Evolutionary conservation across 1,140 invertebrate genomes (phyloP).

Genomic region (Trypoxylus dichotomus): DNA sequence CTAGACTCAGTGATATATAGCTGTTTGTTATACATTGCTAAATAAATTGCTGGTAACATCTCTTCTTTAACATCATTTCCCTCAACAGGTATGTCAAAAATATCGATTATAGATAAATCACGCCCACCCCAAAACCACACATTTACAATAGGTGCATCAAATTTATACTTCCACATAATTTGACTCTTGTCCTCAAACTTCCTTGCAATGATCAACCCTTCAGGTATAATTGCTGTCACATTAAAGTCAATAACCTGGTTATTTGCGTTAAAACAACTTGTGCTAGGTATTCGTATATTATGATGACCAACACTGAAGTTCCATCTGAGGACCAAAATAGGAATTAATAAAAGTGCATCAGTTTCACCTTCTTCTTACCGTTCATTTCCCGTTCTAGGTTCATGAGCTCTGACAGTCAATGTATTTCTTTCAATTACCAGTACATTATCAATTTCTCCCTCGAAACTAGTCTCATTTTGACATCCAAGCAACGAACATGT

Average conservation of each 20-base stretch:
- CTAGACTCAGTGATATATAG: constrained; percentile 77
- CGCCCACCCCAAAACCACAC: constrained; percentile 74
- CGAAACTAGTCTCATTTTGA: constrained; percentile 59
- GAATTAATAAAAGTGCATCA: background rate
- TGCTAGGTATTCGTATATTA: constrained; percentile 67
- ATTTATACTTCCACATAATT: constrained; percentile 74
- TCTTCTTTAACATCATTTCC: constrained; percentile 47
- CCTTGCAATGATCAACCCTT: constrained; percentile 71
- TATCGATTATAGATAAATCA: constrained; percentile 69
- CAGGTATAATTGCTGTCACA: constrained; percentile 70
- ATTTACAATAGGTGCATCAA: constrained; percentile 80
- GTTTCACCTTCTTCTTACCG: constrained; percentile 57
- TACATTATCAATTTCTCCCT: constrained; percentile 62
- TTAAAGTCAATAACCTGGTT: constrained; percentile 57
- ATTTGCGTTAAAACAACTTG: constrained; percentile 45
- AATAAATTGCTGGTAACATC: constrained; percentile 69
- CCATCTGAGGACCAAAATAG: constrained; percentile 65
- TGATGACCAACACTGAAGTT: constrained; percentile 93
- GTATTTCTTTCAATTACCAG: constrained; percentile 79
- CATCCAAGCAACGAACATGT: constrained; percentile 78
- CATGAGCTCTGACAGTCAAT: constrained; percentile 84
- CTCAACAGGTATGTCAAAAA: constrained; percentile 64
- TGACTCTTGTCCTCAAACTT: constrained; percentile 58
- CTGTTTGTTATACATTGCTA: constrained; percentile 85
- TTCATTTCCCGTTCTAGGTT: constrained; percentile 79